Conservation (phyloP, 2,113 vertebrate genomes). For the Xiphorhynchus elegans region DNA sequence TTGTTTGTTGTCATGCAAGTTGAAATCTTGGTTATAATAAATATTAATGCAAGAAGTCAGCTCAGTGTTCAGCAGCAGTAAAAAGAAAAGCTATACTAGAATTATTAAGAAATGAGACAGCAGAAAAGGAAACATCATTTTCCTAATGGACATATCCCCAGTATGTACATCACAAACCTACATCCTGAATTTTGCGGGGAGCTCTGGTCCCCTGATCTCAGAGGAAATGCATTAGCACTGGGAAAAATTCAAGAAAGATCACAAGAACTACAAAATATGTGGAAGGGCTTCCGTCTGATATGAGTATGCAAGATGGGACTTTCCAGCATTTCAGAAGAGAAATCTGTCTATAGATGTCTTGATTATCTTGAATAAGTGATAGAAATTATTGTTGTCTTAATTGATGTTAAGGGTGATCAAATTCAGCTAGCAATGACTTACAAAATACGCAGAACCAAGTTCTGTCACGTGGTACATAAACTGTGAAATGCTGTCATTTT, state of each 20-base stretch:
- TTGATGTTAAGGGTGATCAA: neutral
- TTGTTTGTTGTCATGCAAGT: neutral
- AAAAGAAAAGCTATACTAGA: neutral
- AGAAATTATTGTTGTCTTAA: neutral
- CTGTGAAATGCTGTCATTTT: neutral
- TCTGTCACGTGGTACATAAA: neutral
- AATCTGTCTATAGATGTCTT: neutral
- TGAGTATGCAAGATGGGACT: neutral
- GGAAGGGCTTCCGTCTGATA: neutral
- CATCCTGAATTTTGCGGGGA: neutral
- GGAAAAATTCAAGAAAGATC: neutral
- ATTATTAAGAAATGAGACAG: neutral
- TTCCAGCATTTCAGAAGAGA: neutral
- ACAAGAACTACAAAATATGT: neutral
- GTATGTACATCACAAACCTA: neutral
- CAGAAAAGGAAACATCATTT: neutral
- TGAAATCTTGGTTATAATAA: neutral
- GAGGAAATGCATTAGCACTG: neutral
- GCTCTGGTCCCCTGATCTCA: neutral
- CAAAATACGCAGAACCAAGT: neutral
- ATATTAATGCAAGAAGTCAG: neutral
- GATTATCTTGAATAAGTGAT: neutral
- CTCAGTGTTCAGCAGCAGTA: neutral
- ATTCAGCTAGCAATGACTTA: neutral
- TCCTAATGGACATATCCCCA: neutral